Percentiles rank a stretch among this genome's conserved stretches.
Evolutionary conservation across 2,113 vertebrate species (phyloP).

Genomic region (Neodon shergylaensis): DNA sequence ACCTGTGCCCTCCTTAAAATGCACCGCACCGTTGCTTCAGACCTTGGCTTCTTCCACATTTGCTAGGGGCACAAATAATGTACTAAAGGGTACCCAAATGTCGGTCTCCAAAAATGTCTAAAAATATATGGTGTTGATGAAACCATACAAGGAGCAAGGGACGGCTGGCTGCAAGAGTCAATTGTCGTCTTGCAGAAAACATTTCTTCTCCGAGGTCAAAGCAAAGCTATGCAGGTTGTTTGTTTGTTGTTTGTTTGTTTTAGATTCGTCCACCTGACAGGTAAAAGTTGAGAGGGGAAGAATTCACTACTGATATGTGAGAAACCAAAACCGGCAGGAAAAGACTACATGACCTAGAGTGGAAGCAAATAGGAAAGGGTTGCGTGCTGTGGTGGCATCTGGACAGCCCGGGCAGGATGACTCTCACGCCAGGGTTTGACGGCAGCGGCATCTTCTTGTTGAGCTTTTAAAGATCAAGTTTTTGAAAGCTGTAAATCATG

Average conservation of each 20-base stretch:
- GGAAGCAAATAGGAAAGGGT: background rate
- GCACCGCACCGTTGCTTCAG: background rate
- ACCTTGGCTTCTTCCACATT: background rate
- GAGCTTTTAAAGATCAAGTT: background rate
- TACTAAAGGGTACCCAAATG: background rate
- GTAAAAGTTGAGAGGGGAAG: constrained; percentile 6
- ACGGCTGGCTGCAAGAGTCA: background rate
- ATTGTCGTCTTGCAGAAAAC: background rate
- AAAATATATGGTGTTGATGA: background rate
- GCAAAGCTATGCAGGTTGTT: background rate
- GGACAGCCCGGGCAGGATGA: background rate
- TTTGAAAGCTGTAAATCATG: constrained; percentile 14
- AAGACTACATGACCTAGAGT: background rate
- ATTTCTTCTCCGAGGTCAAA: background rate
- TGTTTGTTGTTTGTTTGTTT: too few relatives aligned
- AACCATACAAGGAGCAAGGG: background rate
- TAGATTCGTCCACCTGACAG: background rate
- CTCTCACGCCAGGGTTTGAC: background rate
- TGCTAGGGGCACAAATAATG: background rate
- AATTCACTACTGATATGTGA: background rate
- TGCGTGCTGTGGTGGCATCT: background rate
- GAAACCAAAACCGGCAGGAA: constrained; percentile 1
- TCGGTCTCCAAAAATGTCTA: background rate
- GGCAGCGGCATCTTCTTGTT: background rate
- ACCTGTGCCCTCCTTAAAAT: constrained; percentile 27